These are phyloP conservation scores for Atherinosoma microstoma DNA, from an alignment of 2,797 vertebrate genomes.

Conservation along the genomic window DNA sequence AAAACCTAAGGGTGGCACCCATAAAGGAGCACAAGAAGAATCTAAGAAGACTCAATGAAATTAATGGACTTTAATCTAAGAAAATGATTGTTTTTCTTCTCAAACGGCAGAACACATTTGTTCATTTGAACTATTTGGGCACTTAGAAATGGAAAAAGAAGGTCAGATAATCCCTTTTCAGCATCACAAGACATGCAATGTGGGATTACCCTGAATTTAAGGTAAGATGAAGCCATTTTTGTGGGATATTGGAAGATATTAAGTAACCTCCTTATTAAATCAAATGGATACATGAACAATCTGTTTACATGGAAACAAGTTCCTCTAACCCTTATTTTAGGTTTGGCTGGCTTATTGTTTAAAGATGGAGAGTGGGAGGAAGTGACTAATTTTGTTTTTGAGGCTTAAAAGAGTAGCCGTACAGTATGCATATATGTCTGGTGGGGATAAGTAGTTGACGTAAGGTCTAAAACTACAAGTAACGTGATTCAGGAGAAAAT, in stretches of 20 bases:
- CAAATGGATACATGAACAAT: background rate
- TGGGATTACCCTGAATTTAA: no score
- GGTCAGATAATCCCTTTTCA: no score
- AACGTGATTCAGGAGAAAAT: background rate
- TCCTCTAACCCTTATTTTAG: background rate
- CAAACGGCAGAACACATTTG: no score
- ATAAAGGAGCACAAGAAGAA: background rate
- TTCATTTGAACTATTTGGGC: no score
- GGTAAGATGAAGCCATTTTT: background rate
- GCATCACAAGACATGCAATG: no score
- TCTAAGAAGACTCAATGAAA: background rate
- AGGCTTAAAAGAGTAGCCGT: background rate
- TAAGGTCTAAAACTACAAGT: background rate
- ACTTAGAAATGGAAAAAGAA: no score
- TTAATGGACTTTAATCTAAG: background rate
- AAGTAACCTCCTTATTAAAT: background rate
- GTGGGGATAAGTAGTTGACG: background rate
- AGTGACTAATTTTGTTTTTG: background rate
- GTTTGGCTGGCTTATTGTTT: background rate
- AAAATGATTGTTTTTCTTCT: background rate
- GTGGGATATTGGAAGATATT: background rate
- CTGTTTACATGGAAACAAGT: background rate
- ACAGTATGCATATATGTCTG: background rate
- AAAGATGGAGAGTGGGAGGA: background rate
- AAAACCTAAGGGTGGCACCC: no score